These are phyloP conservation scores for Leptinotarsa peninsularis DNA, from an alignment of 2,888 invertebrate species.

Conservation along the genomic window DNA sequence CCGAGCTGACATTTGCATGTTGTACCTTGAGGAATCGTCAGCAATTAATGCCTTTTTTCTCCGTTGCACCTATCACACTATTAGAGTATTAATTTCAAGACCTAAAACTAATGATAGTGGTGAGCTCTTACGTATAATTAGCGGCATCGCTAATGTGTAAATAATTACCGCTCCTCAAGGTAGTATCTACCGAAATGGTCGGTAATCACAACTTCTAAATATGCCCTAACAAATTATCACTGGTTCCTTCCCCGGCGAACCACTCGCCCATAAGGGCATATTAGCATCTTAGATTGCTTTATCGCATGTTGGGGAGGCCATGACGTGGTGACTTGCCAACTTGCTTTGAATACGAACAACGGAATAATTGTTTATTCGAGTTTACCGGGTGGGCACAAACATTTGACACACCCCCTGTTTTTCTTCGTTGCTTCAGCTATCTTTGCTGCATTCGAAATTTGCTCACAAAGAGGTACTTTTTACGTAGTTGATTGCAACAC, in stretches of 20 bases:
- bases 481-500: too few relatives aligned
- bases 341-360: too few relatives aligned
- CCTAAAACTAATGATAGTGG: conserved; percentile 64
- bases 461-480: too few relatives aligned
- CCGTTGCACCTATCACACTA: conserved; percentile 59
- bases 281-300: conserved; percentile 14
- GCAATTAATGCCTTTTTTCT: conserved; percentile 53
- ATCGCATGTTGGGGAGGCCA: conserved; percentile 13
- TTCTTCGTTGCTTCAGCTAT: too few relatives aligned
- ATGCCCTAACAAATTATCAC: conserved; percentile 58
- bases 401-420: too few relatives aligned
- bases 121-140: conserved; percentile 64
- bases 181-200: conserved; percentile 60
- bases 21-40: conserved; percentile 32
- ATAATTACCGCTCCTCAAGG: conserved; percentile 65
- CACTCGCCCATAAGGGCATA: background rate
- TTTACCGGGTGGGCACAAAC: too few relatives aligned
- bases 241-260: background rate
- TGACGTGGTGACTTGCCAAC: background rate
- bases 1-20: conserved; percentile 42
- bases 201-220: conserved; percentile 58
- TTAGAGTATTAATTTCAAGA: conserved; percentile 66
- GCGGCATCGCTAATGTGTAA: conserved; percentile 66
- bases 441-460: too few relatives aligned
- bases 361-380: too few relatives aligned